A percentile compares a stretch with the other conserved stretches of the same genome.
Evolutionary conservation across 2,113 vertebrate species (phyloP).

Genomic region (Phyllostomus discolor): DNA sequence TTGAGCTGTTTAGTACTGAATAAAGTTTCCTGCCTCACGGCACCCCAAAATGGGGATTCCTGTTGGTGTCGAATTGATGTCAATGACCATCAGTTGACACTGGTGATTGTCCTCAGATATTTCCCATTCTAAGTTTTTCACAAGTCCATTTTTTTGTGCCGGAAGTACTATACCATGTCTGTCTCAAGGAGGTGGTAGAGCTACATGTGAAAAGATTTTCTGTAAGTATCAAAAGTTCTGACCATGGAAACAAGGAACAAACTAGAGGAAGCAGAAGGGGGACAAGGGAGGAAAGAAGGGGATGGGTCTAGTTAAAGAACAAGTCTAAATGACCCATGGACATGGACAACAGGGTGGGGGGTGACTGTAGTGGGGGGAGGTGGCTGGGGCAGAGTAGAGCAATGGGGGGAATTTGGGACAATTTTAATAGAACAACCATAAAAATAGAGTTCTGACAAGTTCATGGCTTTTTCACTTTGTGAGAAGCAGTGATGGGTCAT

Average conservation of each 20-base stretch:
- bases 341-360: too few relatives aligned
- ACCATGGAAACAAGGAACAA: not conserved
- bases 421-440: too few relatives aligned
- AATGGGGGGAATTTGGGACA: too few relatives aligned
- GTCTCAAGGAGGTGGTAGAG: not conserved
- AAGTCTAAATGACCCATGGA: too few relatives aligned
- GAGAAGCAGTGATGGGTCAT: not conserved
- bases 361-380: too few relatives aligned
- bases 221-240: not conserved
- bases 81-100: not conserved
- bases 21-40: not conserved
- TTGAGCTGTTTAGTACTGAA: not conserved
- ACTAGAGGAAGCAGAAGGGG: too few relatives aligned
- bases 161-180: not conserved
- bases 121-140: not conserved
- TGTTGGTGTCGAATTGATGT: not conserved
- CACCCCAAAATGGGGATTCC: not conserved
- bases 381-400: too few relatives aligned
- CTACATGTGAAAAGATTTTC: not conserved
- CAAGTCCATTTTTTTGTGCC: not conserved
- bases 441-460: not conserved
- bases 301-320: too few relatives aligned
- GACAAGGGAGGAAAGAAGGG: too few relatives aligned
- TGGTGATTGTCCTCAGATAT: not conserved
- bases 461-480: not conserved